phyloP scores from a whole-genome alignment of 2,113 vertebrate species.

The Lepidothrix coronata region DNA sequence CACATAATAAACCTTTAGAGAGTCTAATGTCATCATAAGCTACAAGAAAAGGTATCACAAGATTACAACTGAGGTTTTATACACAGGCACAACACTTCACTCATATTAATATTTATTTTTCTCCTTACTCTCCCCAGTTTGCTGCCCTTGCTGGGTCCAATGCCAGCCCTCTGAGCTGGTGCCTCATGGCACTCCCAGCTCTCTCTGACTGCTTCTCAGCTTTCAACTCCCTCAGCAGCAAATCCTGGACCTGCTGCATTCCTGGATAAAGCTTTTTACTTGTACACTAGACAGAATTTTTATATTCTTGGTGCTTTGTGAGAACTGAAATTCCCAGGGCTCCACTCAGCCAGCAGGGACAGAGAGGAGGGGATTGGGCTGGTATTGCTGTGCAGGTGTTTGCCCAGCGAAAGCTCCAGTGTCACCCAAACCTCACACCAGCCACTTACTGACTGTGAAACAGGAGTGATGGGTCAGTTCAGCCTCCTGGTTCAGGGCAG shows the following conservation, averaged over 20 bases:
- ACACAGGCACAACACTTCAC: neutral
- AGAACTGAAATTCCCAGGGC: neutral
- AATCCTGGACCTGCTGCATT: neutral
- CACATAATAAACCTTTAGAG: constrained; percentile 45
- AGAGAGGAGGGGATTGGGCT: neutral
- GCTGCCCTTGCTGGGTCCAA: neutral
- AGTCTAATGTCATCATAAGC: constrained; percentile 14
- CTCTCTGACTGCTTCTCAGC: neutral
- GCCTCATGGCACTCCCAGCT: neutral
- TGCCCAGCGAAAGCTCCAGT: neutral
- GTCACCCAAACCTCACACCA: neutral
- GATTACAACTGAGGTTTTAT: neutral
- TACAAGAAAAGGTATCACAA: constrained; percentile 21
- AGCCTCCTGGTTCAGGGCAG: neutral
- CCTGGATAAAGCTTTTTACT: neutral
- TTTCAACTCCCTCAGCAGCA: neutral
- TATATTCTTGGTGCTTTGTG: neutral
- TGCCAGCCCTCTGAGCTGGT: neutral
- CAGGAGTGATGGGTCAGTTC: neutral
- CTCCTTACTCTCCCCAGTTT: neutral
- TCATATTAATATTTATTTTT: neutral
- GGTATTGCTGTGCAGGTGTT: rapidly evolving
- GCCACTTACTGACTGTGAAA: rapidly evolving
- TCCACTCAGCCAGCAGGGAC: neutral
- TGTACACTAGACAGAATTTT: neutral